Base-by-base conservation (phyloP, 2,888 invertebrate genomes). In the Diaperis boleti region DNA sequence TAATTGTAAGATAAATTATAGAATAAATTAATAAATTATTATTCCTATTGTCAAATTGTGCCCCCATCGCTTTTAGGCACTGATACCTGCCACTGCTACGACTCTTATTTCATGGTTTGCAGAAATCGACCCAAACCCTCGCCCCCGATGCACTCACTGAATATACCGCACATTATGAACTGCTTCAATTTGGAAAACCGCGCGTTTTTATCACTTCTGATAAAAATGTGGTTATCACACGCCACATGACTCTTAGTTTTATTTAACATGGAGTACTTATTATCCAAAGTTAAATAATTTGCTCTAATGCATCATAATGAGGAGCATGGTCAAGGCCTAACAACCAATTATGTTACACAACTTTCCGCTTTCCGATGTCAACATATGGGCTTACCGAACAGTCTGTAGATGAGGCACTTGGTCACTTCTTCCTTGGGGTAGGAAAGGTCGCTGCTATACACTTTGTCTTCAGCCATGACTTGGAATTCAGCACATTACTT, bases 401-500 rank as follows among this genome's bases (percentile, higher is more conserved):
- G 60, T 69, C 80, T 72, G 67, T 81, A 79, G 52, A 81, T 70
- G 33, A 80, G 74, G 72, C 81, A 81, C 75, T 80, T 79, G 56
- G 77, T 75, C 22, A 69, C 67, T 57, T 80, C 80, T 52, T 79
- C 77, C 54, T 75, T 79, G 57, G 81, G 79, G 64, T 80, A 81
- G 54, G 79, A 79, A 64, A 81, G 72, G 64, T 81, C 80, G 61
- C 73, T 77, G 35, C 69, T 76, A 68, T 80, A 79, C 26, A 79
- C 74, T 55, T 70, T 71, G 47, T 74, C 74, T 57, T 76, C 75
- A 6, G 64, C 57, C 68, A 70, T 67, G 47, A n/a, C 33, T 11
- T 10, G 18, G 41, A 20, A 4, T n/a, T n/a, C n/a, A n/a, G n/a
- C n/a, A n/a, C 6, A 20, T 39, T 39, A 49, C 29, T 47, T 59